phyloP scores from a whole-genome alignment of 2,113 vertebrate genomes.

The Columbina picui region DNA sequence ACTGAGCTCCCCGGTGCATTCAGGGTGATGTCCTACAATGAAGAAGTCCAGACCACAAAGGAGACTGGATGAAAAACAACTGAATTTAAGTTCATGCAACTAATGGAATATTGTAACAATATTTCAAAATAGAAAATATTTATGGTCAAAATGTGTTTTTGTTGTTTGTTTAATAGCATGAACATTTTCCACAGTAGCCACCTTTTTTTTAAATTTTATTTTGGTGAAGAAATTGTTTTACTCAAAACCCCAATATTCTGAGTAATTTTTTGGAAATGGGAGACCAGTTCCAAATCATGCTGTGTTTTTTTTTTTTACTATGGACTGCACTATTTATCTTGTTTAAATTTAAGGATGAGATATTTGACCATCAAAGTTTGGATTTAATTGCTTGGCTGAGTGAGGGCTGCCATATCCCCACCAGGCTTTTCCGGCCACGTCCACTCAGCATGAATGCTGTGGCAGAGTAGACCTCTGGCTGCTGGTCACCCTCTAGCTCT shows the following conservation, averaged over 20 bases:
- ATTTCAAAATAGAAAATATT: slow-evolving; percentile 54
- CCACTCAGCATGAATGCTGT: not conserved
- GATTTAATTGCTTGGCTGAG: not conserved
- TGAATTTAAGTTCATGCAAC: not conserved
- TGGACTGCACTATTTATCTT: not conserved
- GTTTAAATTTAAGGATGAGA: not conserved
- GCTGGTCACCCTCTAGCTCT: not conserved
- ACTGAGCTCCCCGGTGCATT: not conserved
- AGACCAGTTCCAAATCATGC: not conserved
- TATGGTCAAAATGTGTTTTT: slow-evolving; percentile 32
- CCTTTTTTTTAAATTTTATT: not conserved
- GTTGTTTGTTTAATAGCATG: not conserved
- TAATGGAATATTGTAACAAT: not conserved
- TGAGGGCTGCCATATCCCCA: not conserved
- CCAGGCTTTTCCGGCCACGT: not conserved
- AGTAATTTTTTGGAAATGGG: not conserved
- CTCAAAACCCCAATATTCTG: not conserved
- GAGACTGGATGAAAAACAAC: not conserved
- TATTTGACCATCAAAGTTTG: not conserved
- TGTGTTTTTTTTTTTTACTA: not conserved
- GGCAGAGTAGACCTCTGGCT: not conserved
- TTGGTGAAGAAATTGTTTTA: slow-evolving; percentile 13
- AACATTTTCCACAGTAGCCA: not conserved
- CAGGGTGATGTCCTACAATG: not conserved
- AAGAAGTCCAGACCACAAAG: slow-evolving; percentile 2